Percentiles rank a stretch among this genome's conserved stretches.
Evolutionary conservation across 2,797 vertebrate species (phyloP).

Genomic region (Dicrostonyx torquatus): DNA sequence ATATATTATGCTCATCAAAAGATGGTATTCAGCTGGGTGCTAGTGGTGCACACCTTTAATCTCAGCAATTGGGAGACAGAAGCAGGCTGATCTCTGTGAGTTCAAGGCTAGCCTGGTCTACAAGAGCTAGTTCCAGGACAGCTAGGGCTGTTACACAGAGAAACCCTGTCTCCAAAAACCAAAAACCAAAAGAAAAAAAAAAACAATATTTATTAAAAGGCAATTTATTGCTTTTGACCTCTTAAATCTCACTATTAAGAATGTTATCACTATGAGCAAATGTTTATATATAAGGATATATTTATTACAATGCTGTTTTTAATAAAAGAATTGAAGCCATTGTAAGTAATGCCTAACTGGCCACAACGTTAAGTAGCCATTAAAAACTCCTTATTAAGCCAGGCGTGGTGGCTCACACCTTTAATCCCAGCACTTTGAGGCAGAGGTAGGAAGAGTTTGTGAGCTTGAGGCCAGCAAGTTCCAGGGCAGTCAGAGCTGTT

Average conservation of each 20-base stretch:
- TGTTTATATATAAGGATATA: background rate
- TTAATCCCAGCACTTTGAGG: no score
- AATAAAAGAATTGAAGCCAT: constrained; percentile 10
- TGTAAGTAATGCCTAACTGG: background rate
- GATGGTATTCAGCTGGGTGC: background rate
- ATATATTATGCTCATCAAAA: constrained; percentile 1
- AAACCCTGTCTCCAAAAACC: no score
- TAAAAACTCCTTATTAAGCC: background rate
- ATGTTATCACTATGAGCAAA: background rate
- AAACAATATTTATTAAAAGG: background rate
- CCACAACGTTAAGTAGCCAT: background rate
- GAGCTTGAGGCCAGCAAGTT: no score
- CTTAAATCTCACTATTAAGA: constrained; percentile 28
- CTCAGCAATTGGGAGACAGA: no score
- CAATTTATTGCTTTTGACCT: constrained; percentile 10
- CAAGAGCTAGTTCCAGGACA: no score
- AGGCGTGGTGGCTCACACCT: no score
- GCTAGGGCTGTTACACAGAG: no score
- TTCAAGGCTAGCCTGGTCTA: no score
- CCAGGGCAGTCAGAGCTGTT: background rate
- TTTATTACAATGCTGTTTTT: constrained; percentile 43
- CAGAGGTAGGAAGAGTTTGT: no score
- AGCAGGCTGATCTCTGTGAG: no score
- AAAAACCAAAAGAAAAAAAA: no score
- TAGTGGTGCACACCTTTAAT: no score